Conservation (phyloP, 2,797 vertebrate species). For the Cynodonichthys magdalenae region DNA sequence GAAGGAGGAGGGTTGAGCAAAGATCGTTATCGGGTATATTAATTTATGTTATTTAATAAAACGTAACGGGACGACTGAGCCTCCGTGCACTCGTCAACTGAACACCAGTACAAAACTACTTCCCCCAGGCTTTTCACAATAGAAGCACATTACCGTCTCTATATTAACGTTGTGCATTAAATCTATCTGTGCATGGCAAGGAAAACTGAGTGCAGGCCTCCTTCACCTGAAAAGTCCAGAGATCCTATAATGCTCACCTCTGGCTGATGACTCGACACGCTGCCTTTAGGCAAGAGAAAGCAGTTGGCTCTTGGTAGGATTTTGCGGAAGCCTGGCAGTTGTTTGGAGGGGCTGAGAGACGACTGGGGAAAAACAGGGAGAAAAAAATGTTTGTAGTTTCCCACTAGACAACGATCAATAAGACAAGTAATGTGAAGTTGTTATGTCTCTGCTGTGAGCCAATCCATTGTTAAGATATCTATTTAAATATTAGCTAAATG, state of each 20-base stretch:
- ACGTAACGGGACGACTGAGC: too few species aligned
- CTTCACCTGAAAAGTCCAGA: constrained; percentile 35
- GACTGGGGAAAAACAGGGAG: constrained; percentile 49
- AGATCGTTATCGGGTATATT: too few species aligned
- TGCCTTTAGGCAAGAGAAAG: constrained; percentile 87
- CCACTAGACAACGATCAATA: not conserved
- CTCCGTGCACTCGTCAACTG: too few species aligned
- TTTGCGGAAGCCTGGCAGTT: constrained; percentile 95
- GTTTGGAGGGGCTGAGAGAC: constrained; percentile 72
- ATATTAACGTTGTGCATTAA: too few species aligned
- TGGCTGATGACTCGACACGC: constrained; percentile 77
- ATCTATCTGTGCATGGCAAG: constrained; percentile 29
- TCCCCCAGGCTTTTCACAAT: too few species aligned
- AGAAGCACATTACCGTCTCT: too few species aligned
- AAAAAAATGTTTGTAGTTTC: not conserved
- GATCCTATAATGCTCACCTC: constrained; percentile 75
- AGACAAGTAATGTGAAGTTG: not conserved
- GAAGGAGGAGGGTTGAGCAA: too few species aligned
- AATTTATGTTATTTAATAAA: too few species aligned
- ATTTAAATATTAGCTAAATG: not conserved
- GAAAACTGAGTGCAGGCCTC: constrained; percentile 34
- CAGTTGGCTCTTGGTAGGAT: constrained; percentile 95
- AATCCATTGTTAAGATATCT: constrained; percentile 6
- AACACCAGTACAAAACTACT: too few species aligned
- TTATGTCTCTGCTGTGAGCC: constrained; percentile 5